These are phyloP conservation scores for Paraescarpia echinospica DNA, from an alignment of 1,140 invertebrate species.

Conservation along the genomic window DNA sequence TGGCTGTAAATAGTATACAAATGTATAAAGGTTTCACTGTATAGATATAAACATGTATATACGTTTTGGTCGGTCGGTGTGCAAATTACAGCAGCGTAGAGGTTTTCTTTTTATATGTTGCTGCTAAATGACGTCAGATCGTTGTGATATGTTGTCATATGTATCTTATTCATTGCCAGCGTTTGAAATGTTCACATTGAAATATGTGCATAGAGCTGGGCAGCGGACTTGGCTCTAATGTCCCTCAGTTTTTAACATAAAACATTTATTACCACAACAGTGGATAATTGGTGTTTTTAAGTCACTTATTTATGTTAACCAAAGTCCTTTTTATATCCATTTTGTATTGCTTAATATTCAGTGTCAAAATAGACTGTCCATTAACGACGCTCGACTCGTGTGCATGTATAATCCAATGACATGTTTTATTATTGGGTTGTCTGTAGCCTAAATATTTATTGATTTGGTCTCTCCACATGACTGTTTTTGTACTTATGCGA, in stretches of 20 bases:
- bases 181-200: neutral
- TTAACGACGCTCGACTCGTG: neutral
- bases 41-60: neutral
- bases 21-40: neutral
- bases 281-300: neutral
- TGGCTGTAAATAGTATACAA: slow-evolving; percentile 6
- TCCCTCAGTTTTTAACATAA: neutral
- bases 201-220: neutral
- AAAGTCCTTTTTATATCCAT: neutral
- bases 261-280: neutral
- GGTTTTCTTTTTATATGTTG: neutral
- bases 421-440: neutral
- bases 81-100: neutral
- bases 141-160: neutral
- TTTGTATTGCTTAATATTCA: neutral
- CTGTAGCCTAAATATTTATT: neutral
- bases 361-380: neutral
- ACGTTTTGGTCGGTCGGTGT: neutral
- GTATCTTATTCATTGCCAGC: neutral
- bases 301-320: neutral
- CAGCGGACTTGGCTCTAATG: neutral
- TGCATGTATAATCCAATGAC: neutral
- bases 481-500: neutral
- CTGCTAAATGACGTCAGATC: neutral
- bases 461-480: neutral